Base-by-base conservation (phyloP, 2,888 invertebrate genomes). In the Tetrapedia diversipes region DNA sequence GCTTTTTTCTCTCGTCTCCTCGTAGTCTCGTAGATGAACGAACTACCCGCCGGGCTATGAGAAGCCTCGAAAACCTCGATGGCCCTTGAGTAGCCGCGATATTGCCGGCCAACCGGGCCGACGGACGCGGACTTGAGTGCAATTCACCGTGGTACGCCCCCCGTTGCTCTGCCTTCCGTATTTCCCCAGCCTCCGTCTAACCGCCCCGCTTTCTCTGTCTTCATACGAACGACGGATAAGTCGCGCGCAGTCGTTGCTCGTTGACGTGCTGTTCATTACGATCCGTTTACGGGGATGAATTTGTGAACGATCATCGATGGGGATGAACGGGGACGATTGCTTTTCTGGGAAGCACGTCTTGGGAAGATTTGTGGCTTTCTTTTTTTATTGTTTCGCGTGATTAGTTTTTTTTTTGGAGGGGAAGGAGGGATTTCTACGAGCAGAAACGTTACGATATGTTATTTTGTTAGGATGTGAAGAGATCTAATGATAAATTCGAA, bases 21-120 rank as follows among this genome's bases (percentile, higher is more conserved):
- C 79, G 73, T 84, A 85, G 82, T 84, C 83, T 87, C 85, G 85
- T 86, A 87, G 84, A 83, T 85, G 86, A 81, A 83, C 84, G 82
- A 85, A 81, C 84, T 73, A 74, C 84, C n/a, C 79, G 85, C 80
- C 54, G 80, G 74, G 83, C 88, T 87, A 90, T 87, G 90, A 89
- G 90, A 89, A 87, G 84, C 86, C 85, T 86, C 90, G 89, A 91
- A 89, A 89, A 88, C 87, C 89, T 90, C 90, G 89, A 92, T 91
- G 91, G 85, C 90, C 89, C 91, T 92, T 88, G 90, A 91, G 90
- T 90, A 88, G 89, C 88, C 89, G 86, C 88, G 90, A 91, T 91
- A 91, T 91, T 91, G 91, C 91, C 86, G 84, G 86, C 82, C 86
- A 86, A 86, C 86, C 85, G 86, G 82, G 77, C 80, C 79, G 79